These are phyloP conservation scores for Apteryx owenii DNA, from an alignment of 2,113 vertebrate genomes.

Conservation along the genomic window DNA sequence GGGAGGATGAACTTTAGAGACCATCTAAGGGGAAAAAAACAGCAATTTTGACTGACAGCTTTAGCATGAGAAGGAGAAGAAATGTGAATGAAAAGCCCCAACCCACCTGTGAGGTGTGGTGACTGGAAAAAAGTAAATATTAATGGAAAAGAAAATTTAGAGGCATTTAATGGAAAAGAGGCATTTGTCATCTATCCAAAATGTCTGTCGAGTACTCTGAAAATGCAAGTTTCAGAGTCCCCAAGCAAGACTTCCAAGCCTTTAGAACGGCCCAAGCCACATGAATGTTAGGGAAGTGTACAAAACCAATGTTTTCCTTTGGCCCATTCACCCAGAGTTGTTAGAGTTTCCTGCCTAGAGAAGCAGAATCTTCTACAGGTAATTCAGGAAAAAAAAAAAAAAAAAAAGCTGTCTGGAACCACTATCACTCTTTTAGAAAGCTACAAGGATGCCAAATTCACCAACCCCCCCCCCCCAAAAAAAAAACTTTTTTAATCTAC, in stretches of 20 bases:
- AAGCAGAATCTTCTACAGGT: conserved; percentile 61
- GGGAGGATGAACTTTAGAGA: neutral
- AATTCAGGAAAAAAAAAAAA: neutral
- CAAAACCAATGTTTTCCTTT: conserved; percentile 65
- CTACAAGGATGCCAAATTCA: neutral
- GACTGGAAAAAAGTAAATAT: conserved; percentile 51
- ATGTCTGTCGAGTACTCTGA: conserved; percentile 36
- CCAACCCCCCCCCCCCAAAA: neutral
- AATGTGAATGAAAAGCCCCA: conserved; percentile 5
- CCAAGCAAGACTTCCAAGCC: conserved; percentile 46
- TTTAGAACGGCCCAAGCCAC: conserved; percentile 29
- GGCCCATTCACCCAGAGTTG: conserved; percentile 56
- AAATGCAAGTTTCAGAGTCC: conserved; percentile 58
- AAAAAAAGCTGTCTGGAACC: conserved; percentile 56
- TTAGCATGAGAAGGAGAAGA: neutral
- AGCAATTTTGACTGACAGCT: neutral
- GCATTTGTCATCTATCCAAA: conserved; percentile 35
- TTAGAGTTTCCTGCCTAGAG: conserved; percentile 61
- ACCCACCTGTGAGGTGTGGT: neutral
- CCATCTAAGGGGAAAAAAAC: neutral
- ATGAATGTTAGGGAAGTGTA: conserved; percentile 68
- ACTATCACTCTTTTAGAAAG: conserved; percentile 3
- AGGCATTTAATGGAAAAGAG: conserved; percentile 48
- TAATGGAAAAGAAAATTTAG: conserved; percentile 51
- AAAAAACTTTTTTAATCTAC: neutral